Base-by-base conservation (phyloP, 2,888 invertebrate species). In the Yponomeuta plumbellus region DNA sequence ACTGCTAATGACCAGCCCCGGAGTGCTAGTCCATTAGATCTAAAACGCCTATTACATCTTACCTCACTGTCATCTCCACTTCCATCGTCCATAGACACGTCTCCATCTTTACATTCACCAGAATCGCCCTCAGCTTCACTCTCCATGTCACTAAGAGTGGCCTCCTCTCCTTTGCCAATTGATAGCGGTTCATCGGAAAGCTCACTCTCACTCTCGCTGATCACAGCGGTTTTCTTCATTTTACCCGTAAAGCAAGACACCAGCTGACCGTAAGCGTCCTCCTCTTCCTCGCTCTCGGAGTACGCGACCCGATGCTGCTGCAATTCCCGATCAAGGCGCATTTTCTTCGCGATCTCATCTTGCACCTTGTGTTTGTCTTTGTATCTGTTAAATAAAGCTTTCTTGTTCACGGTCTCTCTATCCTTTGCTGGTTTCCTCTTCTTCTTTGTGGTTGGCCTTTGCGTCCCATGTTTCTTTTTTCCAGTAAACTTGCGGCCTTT, bases 211-310 rank as follows among this genome's bases (percentile, higher is more conserved):
- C 67, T 67, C 22, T 85, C 86, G 75, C 84, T 86, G 11, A 80
- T 79, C 11, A 74, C 79, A 21, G 74, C 74, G 34, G 70, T 68
- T 64, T 73, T 76, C 64, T 74, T 80, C 56, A 71, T 74, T 20
- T 71, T 76, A n/a, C 71, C 72, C 64, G 76, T 76, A 69, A 93
- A 93, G 68, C 92, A 91, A 0, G 92, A 90, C 23, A 94, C 75
- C 61, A 94, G 76, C 71, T 91, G 87, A 57, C 84, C 86, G 73
- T 92, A 89, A 4, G 88, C 83, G 81, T 94, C 83, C 71, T 86
- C 85, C 21, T 69, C 67, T 65, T 87, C 88, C 68, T 88, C 88
- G 68, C 92, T 92, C 69, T 92, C 92, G n/a, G 92, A 92, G 23
- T 86, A 85, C 67, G 88, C 91, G 1, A 82, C 81, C 26, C 78